A percentile compares a stretch with the other conserved stretches of the same genome.
Evolutionary conservation across 2,888 invertebrate genomes (phyloP).

Genomic region (Amphipoea oculea): DNA sequence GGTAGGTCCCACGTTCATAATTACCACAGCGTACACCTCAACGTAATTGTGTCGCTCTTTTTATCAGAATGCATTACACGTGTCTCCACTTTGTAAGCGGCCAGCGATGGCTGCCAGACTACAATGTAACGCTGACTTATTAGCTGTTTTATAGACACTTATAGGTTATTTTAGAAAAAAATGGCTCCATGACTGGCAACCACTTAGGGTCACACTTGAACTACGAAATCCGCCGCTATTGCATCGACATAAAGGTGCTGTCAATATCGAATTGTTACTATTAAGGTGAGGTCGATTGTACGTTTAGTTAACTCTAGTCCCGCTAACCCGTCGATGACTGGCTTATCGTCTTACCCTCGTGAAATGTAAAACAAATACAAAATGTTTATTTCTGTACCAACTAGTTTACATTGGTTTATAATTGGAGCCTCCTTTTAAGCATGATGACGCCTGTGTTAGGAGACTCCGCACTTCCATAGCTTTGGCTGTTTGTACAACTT

Average conservation of each 20-base stretch:
- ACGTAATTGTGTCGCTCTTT: conserved; percentile 79
- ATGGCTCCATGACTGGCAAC: neutral
- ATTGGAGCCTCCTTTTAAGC: no score
- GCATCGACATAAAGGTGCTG: neutral
- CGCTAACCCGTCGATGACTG: neutral
- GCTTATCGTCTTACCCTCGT: neutral
- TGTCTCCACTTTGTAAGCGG: conserved; percentile 39
- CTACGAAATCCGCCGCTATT: neutral
- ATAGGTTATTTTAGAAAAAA: neutral
- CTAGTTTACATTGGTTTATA: no score
- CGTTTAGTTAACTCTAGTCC: neutral
- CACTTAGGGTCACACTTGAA: neutral
- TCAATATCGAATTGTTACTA: neutral
- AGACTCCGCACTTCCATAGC: no score
- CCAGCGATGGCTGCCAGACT: conserved; percentile 24
- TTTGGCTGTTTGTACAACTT: no score
- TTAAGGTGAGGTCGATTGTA: neutral
- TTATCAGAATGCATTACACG: conserved; percentile 73
- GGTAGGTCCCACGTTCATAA: conserved; percentile 76
- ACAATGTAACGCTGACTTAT: conserved; percentile 16
- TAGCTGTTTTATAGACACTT: neutral
- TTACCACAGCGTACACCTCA: conserved; percentile 71
- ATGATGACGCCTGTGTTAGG: no score
- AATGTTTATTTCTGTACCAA: no score
- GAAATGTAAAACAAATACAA: neutral